Evolutionary conservation across 2,888 invertebrate species (phyloP).

Genomic region (Eupithecia centaureata): DNA sequence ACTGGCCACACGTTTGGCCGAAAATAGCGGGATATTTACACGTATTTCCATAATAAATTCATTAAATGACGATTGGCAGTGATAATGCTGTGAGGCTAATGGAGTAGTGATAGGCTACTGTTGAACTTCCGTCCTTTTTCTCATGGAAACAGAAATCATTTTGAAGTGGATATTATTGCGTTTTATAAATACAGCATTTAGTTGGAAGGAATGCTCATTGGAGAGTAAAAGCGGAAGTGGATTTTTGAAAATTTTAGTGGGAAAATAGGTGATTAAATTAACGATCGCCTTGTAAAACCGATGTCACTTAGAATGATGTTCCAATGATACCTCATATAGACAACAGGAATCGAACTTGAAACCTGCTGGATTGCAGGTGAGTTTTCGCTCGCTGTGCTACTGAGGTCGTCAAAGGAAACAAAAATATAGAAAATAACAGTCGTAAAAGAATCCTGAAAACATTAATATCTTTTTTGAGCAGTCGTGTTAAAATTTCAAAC

Average conservation of each 20-base stretch:
- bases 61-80: conserved; percentile 37
- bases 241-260: neutral
- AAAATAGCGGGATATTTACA: conserved; percentile 48
- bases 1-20: conserved; percentile 53
- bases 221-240: neutral
- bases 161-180: neutral
- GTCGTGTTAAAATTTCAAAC: no score
- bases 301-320: no score
- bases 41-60: conserved; percentile 45
- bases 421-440: no score
- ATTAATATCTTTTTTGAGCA: no score
- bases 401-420: no score
- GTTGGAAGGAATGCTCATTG: neutral
- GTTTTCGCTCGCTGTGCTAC: no score
- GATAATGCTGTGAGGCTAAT: conserved; percentile 24
- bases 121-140: conserved; percentile 1
- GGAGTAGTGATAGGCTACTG: conserved; percentile 3
- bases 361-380: no score
- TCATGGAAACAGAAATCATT: neutral
- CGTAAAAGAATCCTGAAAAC: no score
- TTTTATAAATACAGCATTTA: neutral
- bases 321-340: no score
- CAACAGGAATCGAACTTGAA: no score
- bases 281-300: no score
- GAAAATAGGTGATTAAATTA: neutral